A percentile compares a stretch with the other conserved stretches of the same genome.
Conservation (phyloP, 2,113 vertebrate genomes). For the Damaliscus lunatus region DNA sequence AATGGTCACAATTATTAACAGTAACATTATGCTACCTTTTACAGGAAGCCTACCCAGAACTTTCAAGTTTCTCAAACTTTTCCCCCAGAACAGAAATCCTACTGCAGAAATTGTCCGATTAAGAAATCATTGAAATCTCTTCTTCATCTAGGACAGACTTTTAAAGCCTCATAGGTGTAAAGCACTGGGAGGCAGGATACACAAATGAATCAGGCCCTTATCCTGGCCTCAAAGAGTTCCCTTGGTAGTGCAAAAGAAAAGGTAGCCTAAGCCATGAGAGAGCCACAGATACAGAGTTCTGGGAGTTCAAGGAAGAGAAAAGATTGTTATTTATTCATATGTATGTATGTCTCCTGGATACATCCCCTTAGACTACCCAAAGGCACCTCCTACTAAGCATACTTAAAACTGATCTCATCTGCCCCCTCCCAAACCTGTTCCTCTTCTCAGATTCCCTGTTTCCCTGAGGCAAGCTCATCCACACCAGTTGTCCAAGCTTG, state of each 20-base stretch:
- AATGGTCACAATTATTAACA: slow-evolving; percentile 31
- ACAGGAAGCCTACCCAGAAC: slow-evolving; percentile 42
- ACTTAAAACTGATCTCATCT: slow-evolving; percentile 65
- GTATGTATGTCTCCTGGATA: slow-evolving; percentile 57
- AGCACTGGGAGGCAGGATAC: neutral
- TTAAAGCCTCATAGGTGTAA: neutral
- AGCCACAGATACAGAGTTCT: slow-evolving; percentile 21
- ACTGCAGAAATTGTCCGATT: neutral
- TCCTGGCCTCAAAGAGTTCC: neutral
- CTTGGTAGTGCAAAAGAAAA: neutral
- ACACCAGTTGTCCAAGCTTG: slow-evolving; percentile 43
- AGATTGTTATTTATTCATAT: slow-evolving; percentile 52
- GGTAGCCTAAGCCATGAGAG: neutral
- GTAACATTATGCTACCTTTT: slow-evolving; percentile 40
- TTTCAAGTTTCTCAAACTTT: neutral
- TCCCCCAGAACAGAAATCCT: neutral
- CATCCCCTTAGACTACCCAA: slow-evolving; percentile 37
- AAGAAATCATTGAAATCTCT: slow-evolving; percentile 24
- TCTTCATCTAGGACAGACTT: slow-evolving; percentile 2
- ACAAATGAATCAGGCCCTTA: slow-evolving; percentile 22
- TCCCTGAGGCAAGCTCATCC: slow-evolving; percentile 36
- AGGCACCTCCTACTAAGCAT: slow-evolving; percentile 44
- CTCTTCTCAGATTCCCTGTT: slow-evolving; percentile 54
- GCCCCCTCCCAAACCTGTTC: slow-evolving; percentile 48
- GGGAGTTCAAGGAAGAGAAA: slow-evolving; percentile 46